Percentiles rank a stretch among this genome's conserved stretches.
phyloP scores from a whole-genome alignment of 1,140 invertebrate species.

The Drosophila grimshawi region DNA sequence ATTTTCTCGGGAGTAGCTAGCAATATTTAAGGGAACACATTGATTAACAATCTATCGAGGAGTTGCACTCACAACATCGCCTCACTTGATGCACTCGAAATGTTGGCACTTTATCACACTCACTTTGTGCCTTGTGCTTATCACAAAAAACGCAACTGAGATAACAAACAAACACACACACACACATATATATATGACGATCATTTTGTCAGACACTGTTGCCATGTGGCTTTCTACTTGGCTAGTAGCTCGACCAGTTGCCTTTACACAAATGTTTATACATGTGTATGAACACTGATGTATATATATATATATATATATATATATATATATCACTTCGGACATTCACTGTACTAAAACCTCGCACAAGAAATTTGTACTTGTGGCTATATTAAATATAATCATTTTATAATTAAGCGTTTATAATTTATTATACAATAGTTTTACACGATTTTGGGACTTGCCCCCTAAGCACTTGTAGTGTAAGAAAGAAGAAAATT shows the following conservation, averaged over 20 bases:
- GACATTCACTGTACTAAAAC: background rate
- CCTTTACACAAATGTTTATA: background rate
- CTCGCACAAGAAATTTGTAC: background rate
- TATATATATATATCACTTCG: background rate
- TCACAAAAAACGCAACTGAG: constrained; percentile 7
- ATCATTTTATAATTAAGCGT: too few species aligned
- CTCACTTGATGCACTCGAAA: constrained; percentile 36
- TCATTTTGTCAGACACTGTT: background rate
- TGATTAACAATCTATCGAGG: too few species aligned
- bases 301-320: background rate
- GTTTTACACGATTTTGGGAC: too few species aligned
- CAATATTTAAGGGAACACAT: background rate
- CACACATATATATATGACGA: background rate
- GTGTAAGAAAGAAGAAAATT: too few species aligned
- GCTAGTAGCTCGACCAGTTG: background rate
- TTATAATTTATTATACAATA: too few species aligned
- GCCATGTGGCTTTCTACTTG: background rate
- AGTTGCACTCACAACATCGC: constrained; percentile 1
- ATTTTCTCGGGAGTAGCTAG: too few species aligned
- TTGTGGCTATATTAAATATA: too few species aligned
- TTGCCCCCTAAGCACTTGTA: too few species aligned
- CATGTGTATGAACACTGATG: background rate
- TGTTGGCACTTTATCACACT: constrained; percentile 36
- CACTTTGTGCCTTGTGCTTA: constrained; percentile 2
- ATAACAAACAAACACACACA: constrained; percentile 16